Percentiles rank a stretch among this genome's conserved stretches.
Conservation (phyloP, 2,113 vertebrate species). For the Vulpes vulpes region DNA sequence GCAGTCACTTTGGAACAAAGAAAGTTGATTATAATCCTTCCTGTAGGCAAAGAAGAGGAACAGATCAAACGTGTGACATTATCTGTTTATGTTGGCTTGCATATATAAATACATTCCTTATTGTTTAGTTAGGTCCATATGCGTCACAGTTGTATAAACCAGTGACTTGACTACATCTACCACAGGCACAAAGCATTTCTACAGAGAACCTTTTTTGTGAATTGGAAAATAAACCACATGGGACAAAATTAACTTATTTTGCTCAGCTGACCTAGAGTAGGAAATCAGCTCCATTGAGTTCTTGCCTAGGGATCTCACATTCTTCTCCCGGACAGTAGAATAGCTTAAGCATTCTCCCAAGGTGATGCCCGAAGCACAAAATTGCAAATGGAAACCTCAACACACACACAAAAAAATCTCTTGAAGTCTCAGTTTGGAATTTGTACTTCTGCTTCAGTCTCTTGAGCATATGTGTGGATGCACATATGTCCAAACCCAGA, state of each 20-base stretch:
- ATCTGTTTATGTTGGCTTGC: background rate
- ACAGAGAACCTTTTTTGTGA: background rate
- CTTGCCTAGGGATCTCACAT: background rate
- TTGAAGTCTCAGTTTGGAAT: background rate
- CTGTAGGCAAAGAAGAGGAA: background rate
- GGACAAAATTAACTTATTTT: background rate
- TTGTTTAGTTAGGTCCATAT: background rate
- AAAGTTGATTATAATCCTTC: background rate
- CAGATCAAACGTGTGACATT: accelerated
- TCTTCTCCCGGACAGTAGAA: background rate
- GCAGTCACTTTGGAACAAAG: background rate
- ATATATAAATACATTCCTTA: background rate
- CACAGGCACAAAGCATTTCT: background rate
- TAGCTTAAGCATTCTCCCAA: background rate
- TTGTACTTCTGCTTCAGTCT: background rate
- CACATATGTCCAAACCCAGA: background rate
- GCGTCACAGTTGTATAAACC: background rate
- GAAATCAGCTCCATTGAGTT: background rate
- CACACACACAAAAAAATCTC: background rate
- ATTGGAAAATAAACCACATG: background rate
- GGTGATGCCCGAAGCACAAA: background rate
- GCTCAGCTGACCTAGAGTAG: background rate
- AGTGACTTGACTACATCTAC: background rate
- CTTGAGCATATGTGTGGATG: background rate
- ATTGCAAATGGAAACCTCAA: background rate